Evolutionary conservation across 2,797 vertebrate species (phyloP).

Genomic region (Myoxocephalus aenaeus): DNA sequence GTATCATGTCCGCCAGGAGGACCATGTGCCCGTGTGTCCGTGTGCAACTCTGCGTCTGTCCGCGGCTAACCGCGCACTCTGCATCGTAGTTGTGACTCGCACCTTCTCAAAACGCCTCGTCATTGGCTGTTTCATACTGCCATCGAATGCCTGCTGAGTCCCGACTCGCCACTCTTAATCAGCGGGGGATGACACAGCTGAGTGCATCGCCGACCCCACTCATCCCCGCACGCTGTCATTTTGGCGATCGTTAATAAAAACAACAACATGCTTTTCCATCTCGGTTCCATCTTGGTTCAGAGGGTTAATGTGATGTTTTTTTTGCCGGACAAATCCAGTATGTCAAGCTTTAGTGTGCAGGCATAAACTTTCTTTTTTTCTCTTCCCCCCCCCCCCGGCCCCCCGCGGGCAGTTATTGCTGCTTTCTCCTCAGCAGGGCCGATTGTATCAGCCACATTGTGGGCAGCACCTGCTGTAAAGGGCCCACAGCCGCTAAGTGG

Average conservation of each 20-base stretch:
- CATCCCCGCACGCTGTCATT: neutral
- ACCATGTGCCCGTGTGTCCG: no score
- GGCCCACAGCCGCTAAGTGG: slow-evolving; percentile 64
- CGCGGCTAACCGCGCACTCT: no score
- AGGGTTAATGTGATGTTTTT: neutral
- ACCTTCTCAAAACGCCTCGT: no score
- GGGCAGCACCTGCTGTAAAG: slow-evolving; percentile 52
- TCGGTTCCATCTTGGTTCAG: neutral
- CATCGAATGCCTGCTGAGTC: no score
- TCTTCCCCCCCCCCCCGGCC: neutral
- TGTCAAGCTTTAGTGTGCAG: neutral
- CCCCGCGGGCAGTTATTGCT: slow-evolving; percentile 7
- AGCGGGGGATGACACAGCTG: no score
- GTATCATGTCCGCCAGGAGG: no score
- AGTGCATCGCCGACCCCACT: no score
- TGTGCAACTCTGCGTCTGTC: no score
- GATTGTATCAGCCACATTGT: slow-evolving; percentile 37
- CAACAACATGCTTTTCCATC: neutral
- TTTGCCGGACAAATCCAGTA: neutral
- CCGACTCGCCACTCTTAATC: no score
- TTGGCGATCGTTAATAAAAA: neutral
- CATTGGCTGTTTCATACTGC: no score
- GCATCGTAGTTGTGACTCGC: no score
- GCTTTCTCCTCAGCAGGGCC: slow-evolving; percentile 37
- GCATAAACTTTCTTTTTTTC: slow-evolving; percentile 1